phyloP scores from a whole-genome alignment of 2,113 vertebrate species.

The Tamias sibiricus region DNA sequence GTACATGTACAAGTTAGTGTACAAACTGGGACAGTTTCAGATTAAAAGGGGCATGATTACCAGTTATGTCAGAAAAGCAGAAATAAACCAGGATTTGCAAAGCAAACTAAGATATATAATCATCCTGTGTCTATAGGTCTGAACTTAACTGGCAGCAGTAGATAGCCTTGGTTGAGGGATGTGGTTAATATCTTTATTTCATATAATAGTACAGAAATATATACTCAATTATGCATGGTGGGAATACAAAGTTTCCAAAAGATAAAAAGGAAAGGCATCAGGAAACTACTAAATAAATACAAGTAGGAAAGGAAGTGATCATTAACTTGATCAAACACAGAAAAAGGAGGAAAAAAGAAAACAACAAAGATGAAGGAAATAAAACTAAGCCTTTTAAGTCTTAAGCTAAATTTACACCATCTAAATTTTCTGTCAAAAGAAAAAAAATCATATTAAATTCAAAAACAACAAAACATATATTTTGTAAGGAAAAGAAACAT shows the following conservation, averaged over 20 bases:
- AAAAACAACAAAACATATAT: not conserved
- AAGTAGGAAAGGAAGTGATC: not conserved
- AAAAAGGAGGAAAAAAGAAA: not conserved
- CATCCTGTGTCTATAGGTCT: not conserved
- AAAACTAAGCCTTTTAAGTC: not conserved
- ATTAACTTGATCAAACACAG: not conserved
- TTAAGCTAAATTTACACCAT: not conserved
- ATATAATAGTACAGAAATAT: not conserved
- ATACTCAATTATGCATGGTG: not conserved
- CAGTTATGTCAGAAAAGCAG: not conserved
- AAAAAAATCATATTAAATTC: not conserved
- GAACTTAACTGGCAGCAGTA: not conserved
- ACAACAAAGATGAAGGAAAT: not conserved
- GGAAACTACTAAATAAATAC: not conserved
- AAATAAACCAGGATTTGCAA: not conserved
- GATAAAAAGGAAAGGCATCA: not conserved
- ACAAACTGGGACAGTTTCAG: not conserved
- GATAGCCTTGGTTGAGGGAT: not conserved
- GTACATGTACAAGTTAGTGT: not conserved
- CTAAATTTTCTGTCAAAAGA: not conserved
- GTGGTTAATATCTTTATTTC: not conserved
- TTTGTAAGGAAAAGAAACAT: not conserved
- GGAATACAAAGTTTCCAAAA: not conserved
- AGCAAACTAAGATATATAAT: not conserved
- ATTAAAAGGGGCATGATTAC: not conserved